phyloP scores from a whole-genome alignment of 2,888 invertebrate species.

The Coelogynopora nodosa region DNA sequence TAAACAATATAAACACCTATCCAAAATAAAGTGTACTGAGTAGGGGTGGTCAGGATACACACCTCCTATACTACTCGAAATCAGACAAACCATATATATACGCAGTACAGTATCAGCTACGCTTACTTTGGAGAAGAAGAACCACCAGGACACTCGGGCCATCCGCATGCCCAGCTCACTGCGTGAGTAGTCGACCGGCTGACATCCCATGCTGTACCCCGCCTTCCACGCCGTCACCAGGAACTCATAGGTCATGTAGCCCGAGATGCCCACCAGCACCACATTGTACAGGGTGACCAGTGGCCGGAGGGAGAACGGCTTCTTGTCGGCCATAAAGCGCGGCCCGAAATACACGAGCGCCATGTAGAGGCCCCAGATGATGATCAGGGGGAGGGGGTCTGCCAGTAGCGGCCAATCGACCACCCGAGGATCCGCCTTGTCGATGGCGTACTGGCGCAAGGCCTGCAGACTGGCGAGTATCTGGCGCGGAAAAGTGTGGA shows the following conservation, averaged over 20 bases:
- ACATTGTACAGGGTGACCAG: constrained; percentile 52
- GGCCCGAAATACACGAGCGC: constrained; percentile 51
- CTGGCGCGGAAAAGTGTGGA: too few species aligned
- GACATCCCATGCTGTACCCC: constrained; percentile 67
- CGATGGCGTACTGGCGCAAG: constrained; percentile 23
- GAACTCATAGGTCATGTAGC: constrained; percentile 53
- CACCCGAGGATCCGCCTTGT: constrained; percentile 51
- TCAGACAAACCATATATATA: too few species aligned
- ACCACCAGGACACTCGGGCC: constrained; percentile 56
- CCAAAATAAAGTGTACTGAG: too few species aligned
- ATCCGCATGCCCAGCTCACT: constrained; percentile 70
- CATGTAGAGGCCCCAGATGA: constrained; percentile 51
- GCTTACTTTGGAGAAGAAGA: constrained; percentile 56
- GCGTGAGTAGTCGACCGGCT: constrained; percentile 75
- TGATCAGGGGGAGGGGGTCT: constrained; percentile 50
- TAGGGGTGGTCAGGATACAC: too few species aligned
- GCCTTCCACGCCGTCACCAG: constrained; percentile 47
- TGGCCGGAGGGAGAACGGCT: constrained; percentile 49
- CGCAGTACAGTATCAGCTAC: too few species aligned
- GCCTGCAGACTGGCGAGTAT: background rate
- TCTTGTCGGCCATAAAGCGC: constrained; percentile 50
- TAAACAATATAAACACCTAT: too few species aligned
- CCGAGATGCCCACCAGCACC: constrained; percentile 51
- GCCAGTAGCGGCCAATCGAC: constrained; percentile 53
- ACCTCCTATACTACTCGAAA: too few species aligned